These are phyloP conservation scores for Taurulus bubalis DNA, from an alignment of 2,113 vertebrate genomes.

Conservation along the genomic window DNA sequence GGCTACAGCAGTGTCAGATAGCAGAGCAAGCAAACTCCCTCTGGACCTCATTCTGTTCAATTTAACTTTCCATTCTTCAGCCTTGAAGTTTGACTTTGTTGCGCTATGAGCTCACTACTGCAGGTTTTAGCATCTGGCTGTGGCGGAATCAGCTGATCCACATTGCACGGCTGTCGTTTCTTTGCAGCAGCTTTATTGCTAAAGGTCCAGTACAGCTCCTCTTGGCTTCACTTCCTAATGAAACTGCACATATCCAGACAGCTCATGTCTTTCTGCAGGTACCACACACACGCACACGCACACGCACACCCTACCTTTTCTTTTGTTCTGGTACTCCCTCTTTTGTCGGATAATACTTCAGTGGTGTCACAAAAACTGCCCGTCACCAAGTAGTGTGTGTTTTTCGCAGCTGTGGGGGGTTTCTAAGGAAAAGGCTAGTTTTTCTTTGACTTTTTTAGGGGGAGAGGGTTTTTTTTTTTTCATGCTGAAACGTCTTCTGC, in stretches of 20 bases:
- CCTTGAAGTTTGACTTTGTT: conserved; percentile 44
- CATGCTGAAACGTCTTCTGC: conserved; percentile 21
- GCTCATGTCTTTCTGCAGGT: conserved; percentile 50
- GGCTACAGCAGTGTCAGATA: conserved; percentile 41
- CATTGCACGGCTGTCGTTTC: conserved; percentile 27
- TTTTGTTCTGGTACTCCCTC: conserved; percentile 28
- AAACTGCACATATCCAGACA: conserved; percentile 42
- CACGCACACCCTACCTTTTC: conserved; percentile 10
- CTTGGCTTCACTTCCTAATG: conserved; percentile 45
- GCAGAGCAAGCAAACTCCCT: conserved; percentile 43
- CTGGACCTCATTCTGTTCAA: conserved; percentile 64
- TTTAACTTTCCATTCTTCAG: conserved; percentile 64
- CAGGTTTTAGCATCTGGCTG: conserved; percentile 21
- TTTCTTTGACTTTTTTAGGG: conserved; percentile 34
- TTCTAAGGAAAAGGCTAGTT: conserved; percentile 45
- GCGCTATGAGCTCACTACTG: conserved; percentile 6
- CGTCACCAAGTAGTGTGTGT: conserved; percentile 33
- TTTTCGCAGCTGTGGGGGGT: conserved; percentile 37
- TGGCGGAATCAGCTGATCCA: conserved; percentile 33
- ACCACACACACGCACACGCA: background rate
- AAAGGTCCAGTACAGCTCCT: conserved; percentile 32
- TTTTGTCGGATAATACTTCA: conserved; percentile 39
- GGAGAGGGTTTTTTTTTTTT: background rate
- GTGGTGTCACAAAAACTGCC: conserved; percentile 45
- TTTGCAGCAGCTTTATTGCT: conserved; percentile 37